A percentile compares a stretch with the other conserved stretches of the same genome.
Evolutionary conservation across 2,888 invertebrate genomes (phyloP).

Genomic region (Venusia cambrica): DNA sequence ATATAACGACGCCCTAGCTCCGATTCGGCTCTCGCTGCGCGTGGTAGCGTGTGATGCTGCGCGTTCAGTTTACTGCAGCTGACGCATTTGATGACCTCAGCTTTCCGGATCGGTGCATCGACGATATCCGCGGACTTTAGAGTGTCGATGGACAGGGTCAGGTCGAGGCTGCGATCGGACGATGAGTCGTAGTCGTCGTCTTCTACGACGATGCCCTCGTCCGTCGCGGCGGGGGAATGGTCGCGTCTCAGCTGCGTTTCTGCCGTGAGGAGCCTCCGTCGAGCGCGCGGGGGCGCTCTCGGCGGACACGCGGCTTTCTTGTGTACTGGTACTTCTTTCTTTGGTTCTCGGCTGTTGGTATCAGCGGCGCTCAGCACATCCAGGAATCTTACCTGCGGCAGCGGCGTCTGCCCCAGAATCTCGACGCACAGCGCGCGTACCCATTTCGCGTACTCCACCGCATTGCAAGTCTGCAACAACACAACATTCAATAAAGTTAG

Average conservation of each 20-base stretch:
- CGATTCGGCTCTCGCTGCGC: slow-evolving; percentile 62
- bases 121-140: slow-evolving; percentile 67
- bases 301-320: slow-evolving; percentile 62
- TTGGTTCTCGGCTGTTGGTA: slow-evolving; percentile 63
- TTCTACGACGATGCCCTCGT: slow-evolving; percentile 78
- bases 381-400: slow-evolving; percentile 86
- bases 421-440: slow-evolving; percentile 87
- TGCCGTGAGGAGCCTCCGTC: slow-evolving; percentile 63
- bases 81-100: slow-evolving; percentile 70
- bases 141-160: slow-evolving; percentile 74
- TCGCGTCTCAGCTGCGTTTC: slow-evolving; percentile 68
- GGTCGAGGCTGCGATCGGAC: slow-evolving; percentile 79
- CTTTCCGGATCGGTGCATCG: slow-evolving; percentile 66
- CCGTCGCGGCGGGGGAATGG: slow-evolving; percentile 74
- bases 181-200: slow-evolving; percentile 80
- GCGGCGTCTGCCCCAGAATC: slow-evolving; percentile 87
- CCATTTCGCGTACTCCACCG: slow-evolving; percentile 87
- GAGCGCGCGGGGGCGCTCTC: slow-evolving; percentile 68
- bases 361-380: slow-evolving; percentile 85
- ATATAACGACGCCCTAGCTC: slow-evolving; percentile 69
- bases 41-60: slow-evolving; percentile 70
- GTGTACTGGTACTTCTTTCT: slow-evolving; percentile 56
- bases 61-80: slow-evolving; percentile 69
- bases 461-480: slow-evolving; percentile 84
- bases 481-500: slow-evolving; percentile 30